Conservation (phyloP, 2,113 vertebrate species). For the Syngnathus floridae region DNA sequence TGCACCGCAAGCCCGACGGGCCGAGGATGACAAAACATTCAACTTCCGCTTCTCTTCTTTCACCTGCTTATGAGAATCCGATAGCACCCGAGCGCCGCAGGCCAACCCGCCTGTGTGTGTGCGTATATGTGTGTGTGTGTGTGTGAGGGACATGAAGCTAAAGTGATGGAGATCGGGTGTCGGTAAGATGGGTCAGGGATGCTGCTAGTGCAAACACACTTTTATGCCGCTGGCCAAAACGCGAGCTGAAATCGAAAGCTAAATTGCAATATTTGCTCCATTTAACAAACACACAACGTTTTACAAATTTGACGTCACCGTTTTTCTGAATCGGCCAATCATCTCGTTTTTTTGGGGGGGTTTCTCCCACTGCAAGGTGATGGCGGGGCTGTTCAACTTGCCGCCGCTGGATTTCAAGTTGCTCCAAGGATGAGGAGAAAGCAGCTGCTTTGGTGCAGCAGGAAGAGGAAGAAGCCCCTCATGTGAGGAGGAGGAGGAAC, state of each 20-base stretch:
- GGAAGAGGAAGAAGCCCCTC: constrained; percentile 42
- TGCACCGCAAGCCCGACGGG: constrained; percentile 13
- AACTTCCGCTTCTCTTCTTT: constrained; percentile 60
- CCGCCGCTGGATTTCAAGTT: not conserved
- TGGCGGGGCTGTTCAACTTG: constrained; percentile 23
- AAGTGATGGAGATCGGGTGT: constrained; percentile 24
- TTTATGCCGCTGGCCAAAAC: constrained; percentile 6
- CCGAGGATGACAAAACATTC: constrained; percentile 31
- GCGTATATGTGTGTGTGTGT: not conserved
- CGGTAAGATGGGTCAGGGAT: not conserved
- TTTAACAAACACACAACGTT: too few relatives aligned
- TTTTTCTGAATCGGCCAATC: too few relatives aligned
- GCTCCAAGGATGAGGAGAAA: constrained; percentile 43
- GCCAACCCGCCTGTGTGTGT: not conserved
- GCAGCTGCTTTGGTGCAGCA: constrained; percentile 52
- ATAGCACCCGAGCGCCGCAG: constrained; percentile 41
- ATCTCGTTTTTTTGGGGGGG: too few relatives aligned
- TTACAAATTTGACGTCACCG: too few relatives aligned
- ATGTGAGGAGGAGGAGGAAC: constrained; percentile 67
- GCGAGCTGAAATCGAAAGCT: too few relatives aligned
- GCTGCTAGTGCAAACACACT: constrained; percentile 5
- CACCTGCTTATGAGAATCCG: constrained; percentile 59
- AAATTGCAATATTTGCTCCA: too few relatives aligned
- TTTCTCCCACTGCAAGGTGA: too few relatives aligned
- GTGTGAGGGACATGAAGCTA: constrained; percentile 25